Evolutionary conservation across 2,113 vertebrate species (phyloP).

Genomic region (Anser brachyrhynchus): DNA sequence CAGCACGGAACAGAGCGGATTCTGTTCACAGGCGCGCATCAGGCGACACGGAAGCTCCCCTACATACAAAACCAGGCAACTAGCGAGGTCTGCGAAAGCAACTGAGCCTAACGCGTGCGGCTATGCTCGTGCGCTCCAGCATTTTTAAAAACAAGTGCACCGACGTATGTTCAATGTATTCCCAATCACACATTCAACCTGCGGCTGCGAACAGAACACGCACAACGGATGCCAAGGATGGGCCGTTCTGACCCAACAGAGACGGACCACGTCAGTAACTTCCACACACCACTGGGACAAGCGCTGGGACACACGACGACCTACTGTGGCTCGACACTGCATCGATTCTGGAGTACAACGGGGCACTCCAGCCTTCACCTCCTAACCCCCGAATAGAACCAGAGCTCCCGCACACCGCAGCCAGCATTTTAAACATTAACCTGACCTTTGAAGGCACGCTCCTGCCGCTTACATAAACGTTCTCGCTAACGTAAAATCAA

Average conservation of each 20-base stretch:
- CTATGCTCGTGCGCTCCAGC: neutral
- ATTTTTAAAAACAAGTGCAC: no score
- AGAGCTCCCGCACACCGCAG: neutral
- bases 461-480: neutral
- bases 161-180: neutral
- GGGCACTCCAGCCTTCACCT: neutral
- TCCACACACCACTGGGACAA: neutral
- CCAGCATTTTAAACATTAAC: neutral
- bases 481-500: neutral
- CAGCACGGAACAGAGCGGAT: neutral
- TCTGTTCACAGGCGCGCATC: neutral
- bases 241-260: neutral
- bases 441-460: neutral
- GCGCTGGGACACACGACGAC: fast-evolving
- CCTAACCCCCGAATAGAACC: neutral
- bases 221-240: neutral
- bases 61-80: fast-evolving
- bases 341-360: neutral
- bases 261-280: neutral
- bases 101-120: neutral
- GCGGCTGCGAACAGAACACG: constrained; percentile 2
- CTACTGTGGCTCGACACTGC: neutral
- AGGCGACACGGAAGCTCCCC: neutral
- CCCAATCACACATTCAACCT: neutral
- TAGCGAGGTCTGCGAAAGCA: neutral